Evolutionary conservation across 2,113 vertebrate genomes (phyloP), one percentile per base, ranked within the genome.

Genomic region (Pseudopodoces humilis): DNA sequence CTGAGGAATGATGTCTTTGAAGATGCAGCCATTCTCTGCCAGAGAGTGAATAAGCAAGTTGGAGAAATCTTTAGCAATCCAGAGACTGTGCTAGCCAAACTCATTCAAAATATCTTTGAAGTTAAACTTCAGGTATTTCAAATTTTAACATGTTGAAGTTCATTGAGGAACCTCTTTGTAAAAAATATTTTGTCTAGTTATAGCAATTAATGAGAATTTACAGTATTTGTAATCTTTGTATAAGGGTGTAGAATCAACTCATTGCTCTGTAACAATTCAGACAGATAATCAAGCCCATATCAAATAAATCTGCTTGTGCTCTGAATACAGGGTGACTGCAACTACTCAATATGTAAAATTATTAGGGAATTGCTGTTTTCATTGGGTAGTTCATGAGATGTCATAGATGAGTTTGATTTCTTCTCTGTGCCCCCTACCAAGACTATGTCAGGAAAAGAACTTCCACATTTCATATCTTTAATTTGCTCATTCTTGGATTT

Each of bases 31-130:
- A 83, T 98, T 92, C 99, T 99, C 69, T 99, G 99, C 97, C 99
- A 99, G 90, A 97, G 98, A 86, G 99, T 99, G 86, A 99, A 99
- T 95, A 99, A 98, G 86, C 99, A 99, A 98, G 99, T 99, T 95
- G 99, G 99, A 47, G 99, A 99, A 93, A 98, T 99, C 80, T 99
- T 99, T 87, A 98, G 98, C 96, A 99, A 99, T 97, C 99, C 99
- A 64, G 99, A 99, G 97, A 99, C 98, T 2, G 99, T 99, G 59
- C 98, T 99, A 98, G 99, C 99, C 95, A 99, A 99, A 98, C 99
- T 99, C 92, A 99, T 99, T 97, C 99, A 99, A 96, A 99, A 99
- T 96, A 99, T 99, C 91, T 99, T 99, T 97, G 99, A 99, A 98
- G 98, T 99, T 91, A 99, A 99, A 96, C 98, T 99, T 82, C 99